Base-by-base conservation (phyloP, 2,888 invertebrate species). In the Heteropelma amictum region DNA sequence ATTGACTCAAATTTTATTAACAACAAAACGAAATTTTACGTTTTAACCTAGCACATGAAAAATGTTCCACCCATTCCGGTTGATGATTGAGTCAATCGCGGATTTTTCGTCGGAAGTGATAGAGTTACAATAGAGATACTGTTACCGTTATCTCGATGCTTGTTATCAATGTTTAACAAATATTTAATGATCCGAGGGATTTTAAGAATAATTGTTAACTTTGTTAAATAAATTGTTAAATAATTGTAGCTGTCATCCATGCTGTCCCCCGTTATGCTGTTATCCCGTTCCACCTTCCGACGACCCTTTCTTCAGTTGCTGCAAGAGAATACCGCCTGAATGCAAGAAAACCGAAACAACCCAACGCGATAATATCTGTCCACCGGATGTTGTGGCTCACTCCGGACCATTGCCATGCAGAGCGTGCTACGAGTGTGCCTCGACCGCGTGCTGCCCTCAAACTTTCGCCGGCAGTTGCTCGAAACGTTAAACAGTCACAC, bases 341-440 rank as follows among this genome's bases (percentile, higher is more conserved):
- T 77, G 76, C 12, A 28, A 45, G 4, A 14, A 38, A n/a, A 10
- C n/a, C n/a, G n/a, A n/a, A n/a, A n/a, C n/a, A n/a, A n/a, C n/a
- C n/a, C n/a, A n/a, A n/a, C n/a, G 10, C 49, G 10, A 40, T 51
- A 28, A 61, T 5, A 68, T 76, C 42, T 78, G 78, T 49, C 78
- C 77, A 21, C 72, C 69, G 5, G 33, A 67, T 49, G 69, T 69
- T 23, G 69, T 72, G 3, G 61, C 77, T 23, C 75, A 78, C 33
- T 78, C 78, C n/a, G 77, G 77, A 19, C 74, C 77, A 17, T 45
- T 78, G 68, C 78, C 76, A 2, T 63, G 70, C 35, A 45, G 35
- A 42, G 64, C 68, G 5, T 78, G 76, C 42, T 78, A 74, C 56
- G 74, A 71, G 21, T 73, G 73, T 58, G 19, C 64, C 49, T 68